Base-by-base conservation (phyloP, 2,888 invertebrate genomes). In the Petrolisthes cinctipes region DNA sequence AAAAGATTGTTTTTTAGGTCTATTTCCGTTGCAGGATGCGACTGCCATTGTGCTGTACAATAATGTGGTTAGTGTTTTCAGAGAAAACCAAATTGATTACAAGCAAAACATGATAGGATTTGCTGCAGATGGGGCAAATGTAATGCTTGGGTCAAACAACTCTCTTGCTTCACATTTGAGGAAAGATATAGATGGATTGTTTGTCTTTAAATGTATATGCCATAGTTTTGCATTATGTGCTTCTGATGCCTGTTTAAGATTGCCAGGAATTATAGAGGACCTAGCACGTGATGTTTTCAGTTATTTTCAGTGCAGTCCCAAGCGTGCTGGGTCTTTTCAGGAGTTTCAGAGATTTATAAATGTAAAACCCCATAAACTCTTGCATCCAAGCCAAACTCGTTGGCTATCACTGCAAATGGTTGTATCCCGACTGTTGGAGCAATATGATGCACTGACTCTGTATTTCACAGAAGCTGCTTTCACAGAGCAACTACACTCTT, bases 61-160 rank as follows among this genome's bases (percentile, higher is more conserved):
- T 82, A 23, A 23, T 82, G 82, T 82, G 14, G 82, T 82, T n/a
- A 83, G n/a, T n/a, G n/a, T 68, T 14, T 71, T 71, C 53, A 83
- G 17, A 7, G 83, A 83, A 53, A 53, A 37, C n/a, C 6, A 54
- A 20, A 83, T 83, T 54, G 73, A 71, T 37, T 83, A 83, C 53
- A 83, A 83, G 54, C 73, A 83, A 37, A 71, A 83, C 51, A 23
- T 83, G 73, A 83, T 83, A 73, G 83, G 83, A 20, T 83, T 83
- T 20, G 75, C 73, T 37, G 71, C 83, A 73, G 71, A 83, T 51
- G 83, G 53, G 9, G 83, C 83, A 61, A 83, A 73, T 73, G 71
- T 54, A 37, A 83, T 83, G 83, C 20, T 83, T 23, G 83, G 83
- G 14, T 37, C 51, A 53, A 37, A 83, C 51, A 71, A 83, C 37